Percentiles rank a stretch among this genome's conserved stretches.
Evolutionary conservation across 2,113 vertebrate species (phyloP).

Genomic region (Chaenocephalus aceratus): DNA sequence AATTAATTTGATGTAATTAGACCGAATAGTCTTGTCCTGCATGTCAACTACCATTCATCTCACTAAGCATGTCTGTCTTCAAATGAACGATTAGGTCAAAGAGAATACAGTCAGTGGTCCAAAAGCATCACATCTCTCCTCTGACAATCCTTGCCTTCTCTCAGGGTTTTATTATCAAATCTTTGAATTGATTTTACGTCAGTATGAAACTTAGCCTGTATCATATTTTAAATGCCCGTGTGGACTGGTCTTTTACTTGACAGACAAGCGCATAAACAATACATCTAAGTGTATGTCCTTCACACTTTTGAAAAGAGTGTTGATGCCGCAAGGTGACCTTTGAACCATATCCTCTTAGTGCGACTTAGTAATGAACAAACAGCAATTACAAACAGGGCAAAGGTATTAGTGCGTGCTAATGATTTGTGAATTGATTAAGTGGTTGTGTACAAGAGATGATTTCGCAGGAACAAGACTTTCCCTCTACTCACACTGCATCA

Average conservation of each 20-base stretch:
- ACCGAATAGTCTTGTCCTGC: no score
- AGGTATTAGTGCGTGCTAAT: slow-evolving; percentile 65
- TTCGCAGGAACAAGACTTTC: slow-evolving; percentile 55
- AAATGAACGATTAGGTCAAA: not conserved
- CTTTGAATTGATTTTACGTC: no score
- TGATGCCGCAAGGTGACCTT: slow-evolving; percentile 31
- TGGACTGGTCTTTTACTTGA: no score
- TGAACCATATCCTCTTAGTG: slow-evolving; percentile 39
- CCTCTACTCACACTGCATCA: slow-evolving; percentile 31
- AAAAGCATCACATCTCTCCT: slow-evolving; percentile 1
- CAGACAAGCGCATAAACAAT: no score
- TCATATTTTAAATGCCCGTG: no score
- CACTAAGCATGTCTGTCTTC: not conserved
- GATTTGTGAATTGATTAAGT: slow-evolving; percentile 70
- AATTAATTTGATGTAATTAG: not conserved
- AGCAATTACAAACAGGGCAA: slow-evolving; percentile 64
- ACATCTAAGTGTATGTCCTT: slow-evolving; percentile 16
- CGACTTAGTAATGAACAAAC: slow-evolving; percentile 61
- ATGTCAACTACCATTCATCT: no score
- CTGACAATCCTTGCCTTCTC: slow-evolving; percentile 3
- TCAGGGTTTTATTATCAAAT: slow-evolving; percentile 1
- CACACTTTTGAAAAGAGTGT: slow-evolving; percentile 39
- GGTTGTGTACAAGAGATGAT: slow-evolving; percentile 67
- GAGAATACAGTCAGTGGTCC: not conserved
- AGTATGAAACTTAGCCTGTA: no score